Percentiles rank a stretch among this genome's conserved stretches.
Evolutionary conservation across 2,113 vertebrate genomes (phyloP).

Genomic region (Benitochromis conjunctus): DNA sequence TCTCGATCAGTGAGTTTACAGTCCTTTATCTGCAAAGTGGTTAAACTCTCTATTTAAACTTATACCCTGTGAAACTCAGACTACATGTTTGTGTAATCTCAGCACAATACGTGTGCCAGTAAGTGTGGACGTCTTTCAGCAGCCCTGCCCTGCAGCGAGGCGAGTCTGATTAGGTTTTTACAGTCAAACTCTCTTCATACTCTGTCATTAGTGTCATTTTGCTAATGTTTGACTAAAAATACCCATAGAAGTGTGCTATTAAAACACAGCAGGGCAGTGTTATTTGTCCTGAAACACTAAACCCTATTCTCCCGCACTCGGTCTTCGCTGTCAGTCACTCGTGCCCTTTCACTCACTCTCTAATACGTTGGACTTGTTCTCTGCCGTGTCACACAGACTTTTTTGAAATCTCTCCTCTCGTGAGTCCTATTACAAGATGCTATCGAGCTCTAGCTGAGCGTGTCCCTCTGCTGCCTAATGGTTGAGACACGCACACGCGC

Average conservation of each 20-base stretch:
- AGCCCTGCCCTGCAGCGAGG: constrained; percentile 33
- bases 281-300: constrained; percentile 47
- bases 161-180: constrained; percentile 44
- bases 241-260: constrained; percentile 28
- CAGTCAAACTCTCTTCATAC: constrained; percentile 18
- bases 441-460: constrained; percentile 38
- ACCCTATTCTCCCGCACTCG: not conserved
- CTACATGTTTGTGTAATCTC: constrained; percentile 16
- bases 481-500: not conserved
- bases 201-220: constrained; percentile 55
- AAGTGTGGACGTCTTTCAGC: constrained; percentile 26
- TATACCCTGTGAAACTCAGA: constrained; percentile 18
- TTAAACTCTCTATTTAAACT: constrained; percentile 20
- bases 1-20: not conserved
- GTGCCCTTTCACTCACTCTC: constrained; percentile 20
- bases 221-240: constrained; percentile 62
- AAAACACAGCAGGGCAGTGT: constrained; percentile 48
- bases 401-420: constrained; percentile 20
- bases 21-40: not conserved
- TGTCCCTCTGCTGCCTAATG: constrained; percentile 29
- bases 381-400: constrained; percentile 29
- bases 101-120: not conserved
- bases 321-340: constrained; percentile 31
- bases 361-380: constrained; percentile 38
- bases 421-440: constrained; percentile 57